Evolutionary conservation across 2,888 invertebrate species (phyloP), one percentile per base, ranked within the genome.

Genomic region (Cabera pusaria): DNA sequence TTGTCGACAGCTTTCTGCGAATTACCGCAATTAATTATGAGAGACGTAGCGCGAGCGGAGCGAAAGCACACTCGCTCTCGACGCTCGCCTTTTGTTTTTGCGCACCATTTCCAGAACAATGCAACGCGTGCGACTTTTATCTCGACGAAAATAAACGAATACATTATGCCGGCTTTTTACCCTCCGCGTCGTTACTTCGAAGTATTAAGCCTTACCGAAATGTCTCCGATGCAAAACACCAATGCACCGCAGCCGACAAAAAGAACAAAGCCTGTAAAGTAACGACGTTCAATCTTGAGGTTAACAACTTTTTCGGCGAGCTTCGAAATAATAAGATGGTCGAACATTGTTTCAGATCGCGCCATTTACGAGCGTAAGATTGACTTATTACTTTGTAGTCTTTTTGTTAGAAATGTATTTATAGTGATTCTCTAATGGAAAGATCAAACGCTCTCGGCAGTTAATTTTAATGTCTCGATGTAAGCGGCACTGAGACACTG

Each of bases 381-480:
- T 76, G 78, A 78, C 73, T 80, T 75, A 81, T 76, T 72, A 74
- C 72, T 59, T 65, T 59, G 64, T 69, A 60, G 58, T 72, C 58
- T 72, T 82, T 83, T 80, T 79, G 74, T 72, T 72, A 67, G 65
- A 69, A 66, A 63, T 66, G 64, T 83, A 83, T 86, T 82, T 85
- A 84, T 78, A 84, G 82, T 60, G 59, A 58, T 72, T 72, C 70
- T 71, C 79, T 87, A 86, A 86, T 86, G 86, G 84, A 86, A 87
- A 88, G 87, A 88, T 88, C 87, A 88, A 87, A 88, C 74, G 85
- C 67, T 64, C 61, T 67, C 70, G 67, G 75, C 73, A 82, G 85
- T 86, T 86, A 84, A 86, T 86, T 86, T 88, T 87, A 85, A 86
- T 86, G 86, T 84, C 85, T 79, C 79, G 62, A 75, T 84, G 83